Evolutionary conservation across 2,797 vertebrate species (phyloP).

Genomic region (Thaleichthys pacificus): DNA sequence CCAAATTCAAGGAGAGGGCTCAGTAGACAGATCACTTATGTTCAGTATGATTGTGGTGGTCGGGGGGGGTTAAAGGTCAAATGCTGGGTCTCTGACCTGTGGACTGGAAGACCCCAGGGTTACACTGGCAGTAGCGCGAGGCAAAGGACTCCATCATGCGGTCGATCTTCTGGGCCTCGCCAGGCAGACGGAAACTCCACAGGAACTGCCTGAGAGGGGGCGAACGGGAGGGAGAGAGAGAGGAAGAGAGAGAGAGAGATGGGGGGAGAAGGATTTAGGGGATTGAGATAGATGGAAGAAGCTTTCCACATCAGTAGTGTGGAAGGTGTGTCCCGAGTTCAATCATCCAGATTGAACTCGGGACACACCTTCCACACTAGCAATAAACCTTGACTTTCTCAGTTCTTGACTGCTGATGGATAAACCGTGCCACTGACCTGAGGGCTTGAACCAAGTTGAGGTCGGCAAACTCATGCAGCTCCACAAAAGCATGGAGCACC

Average conservation of each 20-base stretch:
- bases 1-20: too few species aligned
- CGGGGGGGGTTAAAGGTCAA: background rate
- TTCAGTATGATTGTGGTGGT: background rate
- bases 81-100: slow-evolving; percentile 78
- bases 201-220: slow-evolving; percentile 86
- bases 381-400: background rate
- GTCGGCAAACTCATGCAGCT: slow-evolving; percentile 97
- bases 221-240: background rate
- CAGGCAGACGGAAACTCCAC: slow-evolving; percentile 96
- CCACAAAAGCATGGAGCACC: slow-evolving; percentile 96
- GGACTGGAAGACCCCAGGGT: slow-evolving; percentile 96
- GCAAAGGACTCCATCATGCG: slow-evolving; percentile 99
- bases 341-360: too few species aligned
- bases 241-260: slow-evolving; percentile 1
- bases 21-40: background rate
- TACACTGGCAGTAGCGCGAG: slow-evolving; percentile 94
- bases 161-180: slow-evolving; percentile 98
- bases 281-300: background rate
- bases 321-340: background rate
- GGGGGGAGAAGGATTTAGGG: background rate
- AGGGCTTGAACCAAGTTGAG: slow-evolving; percentile 95
- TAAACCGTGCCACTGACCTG: slow-evolving; percentile 72
- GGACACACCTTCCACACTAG: too few species aligned
- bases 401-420: background rate
- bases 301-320: background rate